These are phyloP conservation scores for Bradypus variegatus DNA, from an alignment of 2,797 vertebrate genomes.

Conservation along the genomic window DNA sequence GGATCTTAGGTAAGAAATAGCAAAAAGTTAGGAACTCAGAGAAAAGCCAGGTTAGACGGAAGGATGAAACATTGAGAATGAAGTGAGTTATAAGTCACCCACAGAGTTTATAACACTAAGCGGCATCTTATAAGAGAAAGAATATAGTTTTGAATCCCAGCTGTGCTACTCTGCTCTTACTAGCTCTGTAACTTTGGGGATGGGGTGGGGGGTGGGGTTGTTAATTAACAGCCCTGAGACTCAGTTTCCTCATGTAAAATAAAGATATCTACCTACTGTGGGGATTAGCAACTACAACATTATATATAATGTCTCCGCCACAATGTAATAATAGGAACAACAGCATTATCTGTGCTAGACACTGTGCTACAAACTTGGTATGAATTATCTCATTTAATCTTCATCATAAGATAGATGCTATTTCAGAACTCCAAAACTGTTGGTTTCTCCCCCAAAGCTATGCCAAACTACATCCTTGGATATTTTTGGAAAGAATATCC, in stretches of 20 bases:
- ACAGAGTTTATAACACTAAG: neutral
- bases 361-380: neutral
- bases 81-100: neutral
- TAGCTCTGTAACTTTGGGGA: neutral
- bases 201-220: neutral
- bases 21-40: neutral
- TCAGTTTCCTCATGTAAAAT: slow-evolving; percentile 9
- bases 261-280: neutral
- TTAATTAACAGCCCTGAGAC: neutral
- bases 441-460: slow-evolving; percentile 17
- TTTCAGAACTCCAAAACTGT: slow-evolving; percentile 12
- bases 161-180: neutral
- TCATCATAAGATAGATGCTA: slow-evolving; percentile 7
- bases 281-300: neutral
- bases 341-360: neutral
- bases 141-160: neutral
- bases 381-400: slow-evolving; percentile 19
- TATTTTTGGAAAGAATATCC: slow-evolving; percentile 35
- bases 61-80: neutral
- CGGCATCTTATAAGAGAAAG: neutral
- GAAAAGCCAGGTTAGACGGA: neutral
- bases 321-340: neutral
- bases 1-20: neutral
- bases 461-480: neutral
- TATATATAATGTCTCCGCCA: neutral